Conservation (phyloP, 1,140 invertebrate species). For the Zaprionus inermis region DNA sequence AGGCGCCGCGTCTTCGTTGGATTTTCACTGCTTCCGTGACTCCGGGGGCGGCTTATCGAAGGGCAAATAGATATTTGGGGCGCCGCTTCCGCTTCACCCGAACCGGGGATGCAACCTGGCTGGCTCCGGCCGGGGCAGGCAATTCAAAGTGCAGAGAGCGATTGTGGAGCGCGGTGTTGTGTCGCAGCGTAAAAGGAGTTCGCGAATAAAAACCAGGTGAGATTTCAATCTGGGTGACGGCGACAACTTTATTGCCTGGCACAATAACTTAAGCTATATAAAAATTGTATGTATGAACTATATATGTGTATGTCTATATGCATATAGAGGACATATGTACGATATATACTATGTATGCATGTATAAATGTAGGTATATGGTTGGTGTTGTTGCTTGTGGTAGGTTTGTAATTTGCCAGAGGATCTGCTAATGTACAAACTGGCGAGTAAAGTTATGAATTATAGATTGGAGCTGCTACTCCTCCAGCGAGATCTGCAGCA, state of each 20-base stretch:
- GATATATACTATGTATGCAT: conserved; percentile 22
- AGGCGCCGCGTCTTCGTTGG: conserved; percentile 21
- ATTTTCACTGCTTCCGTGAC: conserved; percentile 6
- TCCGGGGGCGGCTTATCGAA: conserved; percentile 29
- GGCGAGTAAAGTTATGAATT: conserved; percentile 28
- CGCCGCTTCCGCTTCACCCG: conserved; percentile 15
- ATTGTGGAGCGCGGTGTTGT: conserved; percentile 53
- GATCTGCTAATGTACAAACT: conserved; percentile 49
- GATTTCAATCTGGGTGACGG: conserved; percentile 30
- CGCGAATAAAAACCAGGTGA: neutral
- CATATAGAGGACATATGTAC: conserved; percentile 9
- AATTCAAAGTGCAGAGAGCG: conserved; percentile 47
- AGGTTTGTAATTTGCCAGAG: conserved; percentile 21
- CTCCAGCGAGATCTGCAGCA: neutral
- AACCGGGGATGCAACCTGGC: conserved; percentile 4
- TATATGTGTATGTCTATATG: conserved; percentile 20
- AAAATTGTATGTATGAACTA: conserved; percentile 55
- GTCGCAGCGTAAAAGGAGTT: too few species aligned
- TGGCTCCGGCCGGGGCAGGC: neutral
- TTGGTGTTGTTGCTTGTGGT: conserved; percentile 11
- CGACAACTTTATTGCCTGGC: conserved; percentile 47
- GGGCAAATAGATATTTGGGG: conserved; percentile 27
- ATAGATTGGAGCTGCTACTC: neutral
- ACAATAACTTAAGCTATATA: conserved; percentile 67
- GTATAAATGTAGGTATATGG: conserved; percentile 22